Base-by-base conservation (phyloP, 2,797 vertebrate species). In the Mormyrus hasselquistii region DNA sequence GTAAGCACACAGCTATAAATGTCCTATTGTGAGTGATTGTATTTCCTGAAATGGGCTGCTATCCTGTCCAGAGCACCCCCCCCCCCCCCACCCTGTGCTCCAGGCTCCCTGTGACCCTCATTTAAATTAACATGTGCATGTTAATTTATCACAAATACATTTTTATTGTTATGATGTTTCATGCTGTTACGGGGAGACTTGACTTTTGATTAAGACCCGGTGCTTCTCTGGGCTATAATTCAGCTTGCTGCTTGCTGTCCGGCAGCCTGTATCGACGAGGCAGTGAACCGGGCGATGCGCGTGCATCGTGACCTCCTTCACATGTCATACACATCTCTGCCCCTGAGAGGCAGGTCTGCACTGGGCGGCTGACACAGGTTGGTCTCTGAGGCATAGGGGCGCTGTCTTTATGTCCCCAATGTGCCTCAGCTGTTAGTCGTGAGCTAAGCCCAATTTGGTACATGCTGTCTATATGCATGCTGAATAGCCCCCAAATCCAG, bases 121-220 rank as follows among this genome's bases (percentile, higher is more conserved):
- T 29, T 29, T 29, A 29, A 29, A 29, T 29, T 29, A 29, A 29
- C 25, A 29, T 29, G 25, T 57, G 52, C 52, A 53, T 59, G 12
- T 47, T 50, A 44, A 16, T 82, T 38, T 86, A 29, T 52, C 8
- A n/a, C 19, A 84, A n/a, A 50, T 85, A 1, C 47, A 52, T 90
- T 90, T 50, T 89, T 52, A 19, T 19, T 89, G 59, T 90, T 92
- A 89, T 91, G 92, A 93, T 89, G 91, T 92, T 93, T 92, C 52
- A 91, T 91, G 92, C 92, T 94, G 92, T 93, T 94, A 95, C 94
- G 92, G 93, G 94, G 94, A 95, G 95, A 94, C 92, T 94, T 96
- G 95, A 96, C 95, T 95, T 95, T 92, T 94, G 93, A 94, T 94
- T 96, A 95, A 93, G 94, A 93, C 92, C 93, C 92, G 90, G 92